phyloP scores from a whole-genome alignment of 1,140 invertebrate genomes.

The Lordiphosa collinella region DNA sequence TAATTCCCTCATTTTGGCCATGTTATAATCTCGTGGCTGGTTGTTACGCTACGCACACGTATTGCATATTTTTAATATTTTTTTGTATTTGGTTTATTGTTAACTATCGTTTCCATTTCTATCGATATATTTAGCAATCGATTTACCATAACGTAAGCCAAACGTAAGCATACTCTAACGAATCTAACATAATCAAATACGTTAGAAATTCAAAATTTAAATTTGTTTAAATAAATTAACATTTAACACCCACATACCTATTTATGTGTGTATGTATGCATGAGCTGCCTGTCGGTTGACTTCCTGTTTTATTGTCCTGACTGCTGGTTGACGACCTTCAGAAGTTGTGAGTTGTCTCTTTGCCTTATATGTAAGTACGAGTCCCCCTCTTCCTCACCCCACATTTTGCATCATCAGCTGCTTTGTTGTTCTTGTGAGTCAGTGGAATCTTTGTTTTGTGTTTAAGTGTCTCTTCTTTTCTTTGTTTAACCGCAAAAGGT shows the following conservation, averaged over 20 bases:
- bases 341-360: background rate
- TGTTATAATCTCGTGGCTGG: too few relatives aligned
- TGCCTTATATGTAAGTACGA: constrained; percentile 6
- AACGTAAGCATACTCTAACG: too few relatives aligned
- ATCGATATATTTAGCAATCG: too few relatives aligned
- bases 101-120: too few relatives aligned
- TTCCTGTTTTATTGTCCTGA: constrained; percentile 15
- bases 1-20: too few relatives aligned
- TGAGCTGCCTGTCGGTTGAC: too few relatives aligned
- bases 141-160: too few relatives aligned
- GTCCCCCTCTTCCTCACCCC: background rate
- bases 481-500: constrained; percentile 31
- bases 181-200: background rate
- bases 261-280: too few relatives aligned
- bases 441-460: constrained; percentile 32
- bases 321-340: constrained; percentile 9
- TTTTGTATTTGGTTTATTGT: too few relatives aligned
- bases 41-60: too few relatives aligned
- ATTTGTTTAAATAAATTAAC: constrained; percentile 1
- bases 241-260: constrained; percentile 6
- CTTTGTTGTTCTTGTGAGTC: constrained; percentile 37
- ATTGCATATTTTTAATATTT: too few relatives aligned
- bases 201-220: background rate
- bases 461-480: constrained; percentile 15
- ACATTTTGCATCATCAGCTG: background rate